A percentile compares a stretch with the other conserved stretches of the same genome.
phyloP scores from a whole-genome alignment of 2,888 invertebrate genomes.

The Acanthosepion esculentum region DNA sequence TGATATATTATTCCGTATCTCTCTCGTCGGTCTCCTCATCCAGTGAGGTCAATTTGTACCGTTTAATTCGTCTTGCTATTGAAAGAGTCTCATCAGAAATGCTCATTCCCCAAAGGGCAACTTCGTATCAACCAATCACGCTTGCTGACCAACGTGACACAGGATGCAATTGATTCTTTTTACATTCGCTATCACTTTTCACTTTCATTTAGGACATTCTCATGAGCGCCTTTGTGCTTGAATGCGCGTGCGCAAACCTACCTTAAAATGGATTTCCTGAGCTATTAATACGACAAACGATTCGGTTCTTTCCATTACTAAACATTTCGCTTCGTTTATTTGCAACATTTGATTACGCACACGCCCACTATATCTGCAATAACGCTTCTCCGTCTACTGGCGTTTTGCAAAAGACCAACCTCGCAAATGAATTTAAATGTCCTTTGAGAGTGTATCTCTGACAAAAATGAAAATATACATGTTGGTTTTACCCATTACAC shows the following conservation, averaged over 20 bases:
- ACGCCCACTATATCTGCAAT: too few species aligned
- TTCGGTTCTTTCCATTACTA: not conserved
- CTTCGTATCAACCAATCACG: not conserved
- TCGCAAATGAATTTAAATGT: too few species aligned
- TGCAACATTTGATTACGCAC: too few species aligned
- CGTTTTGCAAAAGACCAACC: too few species aligned
- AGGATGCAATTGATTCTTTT: not conserved
- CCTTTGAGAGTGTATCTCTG: too few species aligned
- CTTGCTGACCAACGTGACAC: not conserved
- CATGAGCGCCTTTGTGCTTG: not conserved
- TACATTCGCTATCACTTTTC: not conserved
- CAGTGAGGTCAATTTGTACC: not conserved
- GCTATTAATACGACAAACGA: too few species aligned
- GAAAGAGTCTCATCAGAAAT: not conserved
- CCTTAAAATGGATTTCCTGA: not conserved
- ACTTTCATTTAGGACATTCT: not conserved
- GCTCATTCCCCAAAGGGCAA: not conserved
- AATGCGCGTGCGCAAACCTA: not conserved
- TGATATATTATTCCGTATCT: not conserved
- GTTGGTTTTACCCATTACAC: too few species aligned
- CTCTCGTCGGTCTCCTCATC: not conserved
- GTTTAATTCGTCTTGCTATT: not conserved
- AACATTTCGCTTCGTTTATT: not conserved
- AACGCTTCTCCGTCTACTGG: too few species aligned
- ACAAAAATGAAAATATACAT: too few species aligned